Conservation (phyloP, 2,888 invertebrate species). For the Anarsia innoxiella region DNA sequence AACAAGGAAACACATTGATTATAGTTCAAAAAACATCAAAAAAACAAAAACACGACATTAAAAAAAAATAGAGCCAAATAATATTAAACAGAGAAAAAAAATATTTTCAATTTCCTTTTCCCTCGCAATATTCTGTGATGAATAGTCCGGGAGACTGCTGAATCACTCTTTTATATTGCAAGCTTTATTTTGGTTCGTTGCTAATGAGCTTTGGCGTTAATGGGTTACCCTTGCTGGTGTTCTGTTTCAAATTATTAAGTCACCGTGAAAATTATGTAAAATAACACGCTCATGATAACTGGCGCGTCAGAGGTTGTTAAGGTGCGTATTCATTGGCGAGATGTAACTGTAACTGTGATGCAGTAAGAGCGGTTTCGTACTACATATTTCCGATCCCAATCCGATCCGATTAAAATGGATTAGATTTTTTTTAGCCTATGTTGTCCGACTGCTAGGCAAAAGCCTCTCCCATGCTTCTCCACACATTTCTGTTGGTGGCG, state of each 20-base stretch:
- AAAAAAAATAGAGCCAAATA: neutral
- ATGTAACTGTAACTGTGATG: too few relatives aligned
- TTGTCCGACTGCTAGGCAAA: too few relatives aligned
- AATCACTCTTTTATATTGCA: conserved; percentile 68
- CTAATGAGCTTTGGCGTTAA: conserved; percentile 49
- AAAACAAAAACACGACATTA: conserved; percentile 1
- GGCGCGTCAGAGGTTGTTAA: conserved; percentile 7
- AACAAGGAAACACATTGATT: too few relatives aligned
- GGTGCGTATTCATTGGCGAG: conserved; percentile 7
- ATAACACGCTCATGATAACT: conserved; percentile 13
- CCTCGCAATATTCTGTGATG: conserved; percentile 29
- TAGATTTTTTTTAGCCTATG: too few relatives aligned
- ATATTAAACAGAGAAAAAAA: conserved; percentile 12
- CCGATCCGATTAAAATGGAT: too few relatives aligned
- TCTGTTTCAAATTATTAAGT: conserved; percentile 35
- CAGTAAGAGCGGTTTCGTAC: too few relatives aligned
- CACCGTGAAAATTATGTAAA: conserved; percentile 35
- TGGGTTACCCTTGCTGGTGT: conserved; percentile 16
- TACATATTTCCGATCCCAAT: too few relatives aligned
- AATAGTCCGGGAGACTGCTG: conserved; percentile 41
- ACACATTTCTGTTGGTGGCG: too few relatives aligned
- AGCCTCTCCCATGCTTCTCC: too few relatives aligned
- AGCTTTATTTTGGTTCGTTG: conserved; percentile 51
- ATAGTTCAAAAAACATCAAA: too few relatives aligned
- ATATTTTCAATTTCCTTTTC: conserved; percentile 16